Evolutionary conservation across 2,888 invertebrate species (phyloP), one percentile per base, ranked within the genome.

Genomic region (Scaeva pyrastri): DNA sequence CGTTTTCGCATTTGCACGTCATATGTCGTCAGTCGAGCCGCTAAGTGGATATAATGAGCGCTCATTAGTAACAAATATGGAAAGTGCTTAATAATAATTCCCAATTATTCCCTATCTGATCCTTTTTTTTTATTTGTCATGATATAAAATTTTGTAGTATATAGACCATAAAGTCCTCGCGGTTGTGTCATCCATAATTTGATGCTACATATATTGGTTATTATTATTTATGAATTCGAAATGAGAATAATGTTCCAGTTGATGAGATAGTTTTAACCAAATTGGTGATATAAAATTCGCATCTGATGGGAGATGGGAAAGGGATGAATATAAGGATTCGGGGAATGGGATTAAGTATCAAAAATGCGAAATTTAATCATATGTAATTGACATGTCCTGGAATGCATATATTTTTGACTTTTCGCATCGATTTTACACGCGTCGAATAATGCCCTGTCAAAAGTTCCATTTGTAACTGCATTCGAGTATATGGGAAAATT

Each of bases 11-110:
- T 77, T 86, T 81, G 68, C 81, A 81, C 85, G 85, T 86, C 86
- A 86, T 86, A 86, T 86, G 86, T 86, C 86, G 82, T 86, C 86
- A 86, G 86, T 86, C 86, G 86, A 86, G 86, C 86, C 74, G 86
- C 86, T 86, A 86, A 86, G 86, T 86, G 86, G 82, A 74, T 81
- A 86, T 86, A 86, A 86, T 82, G 86, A 82, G 82, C 74, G 31
- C 77, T 86, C 86, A 82, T 86, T 86, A 86, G 86, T 86, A 58
- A 81, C 86, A 82, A 86, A 86, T 86, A 86, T 86, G 86, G 82
- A 82, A 86, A 86, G 86, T 86, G 86, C 82, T 82, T 86, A 74
- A 86, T 78, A 86, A 86, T 86, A 86, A 86, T 86, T 86, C 43
- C 70, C 86, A 78, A 78, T 86, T 86, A 82, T 82, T 74, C 78